Base-by-base conservation (phyloP, 1,140 invertebrate species). In the Cylas formicarius region DNA sequence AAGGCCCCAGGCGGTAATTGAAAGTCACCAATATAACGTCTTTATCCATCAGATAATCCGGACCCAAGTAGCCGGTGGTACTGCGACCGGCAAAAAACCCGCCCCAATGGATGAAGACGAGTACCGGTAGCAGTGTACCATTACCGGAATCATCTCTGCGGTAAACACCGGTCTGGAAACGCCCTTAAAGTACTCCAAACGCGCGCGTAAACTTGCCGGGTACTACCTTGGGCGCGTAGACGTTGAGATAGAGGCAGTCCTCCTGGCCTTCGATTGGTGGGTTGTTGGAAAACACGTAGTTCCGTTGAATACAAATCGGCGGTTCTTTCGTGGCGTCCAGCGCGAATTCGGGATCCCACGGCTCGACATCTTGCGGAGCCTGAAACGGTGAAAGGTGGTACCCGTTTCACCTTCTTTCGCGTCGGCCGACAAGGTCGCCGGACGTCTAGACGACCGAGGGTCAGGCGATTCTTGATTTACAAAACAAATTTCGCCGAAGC, bases 1-100 rank as follows among this genome's bases (percentile, higher is more conserved):
- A 65, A 39, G 77, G 69, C 44, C 84, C 84, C 5, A 88, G 65
- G 44, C 86, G 72, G 61, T 89, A 89, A 56, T 88, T 85, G 26
- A 86, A 68, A 2, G 82, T 82, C 1, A 89, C 82, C 2, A 89
- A 67, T 13, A 87, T 73, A 6, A 84, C 65, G 33, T 73, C 73
- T 53, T 82, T 74, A 4, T 68, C 60, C 34, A 80, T 67, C 6
- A 82, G 61, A 51, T 73, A 70, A 26, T 70, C 62, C 0, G 76
- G 73, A 9, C 73, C 72, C 36, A 77, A 75, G 2, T 76, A 59
- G 21, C 61, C 38, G 16, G 53, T 47, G 13, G 50, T 51, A 0
- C 62, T 60, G 8, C 61, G 61, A 2, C 72, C 72, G 11, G 63
- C 48, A 24, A 61, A 63, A 40, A 75, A 78, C 6, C 68, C 74